Base-by-base conservation (phyloP, 2,113 vertebrate species). In the Rattus rattus region DNA sequence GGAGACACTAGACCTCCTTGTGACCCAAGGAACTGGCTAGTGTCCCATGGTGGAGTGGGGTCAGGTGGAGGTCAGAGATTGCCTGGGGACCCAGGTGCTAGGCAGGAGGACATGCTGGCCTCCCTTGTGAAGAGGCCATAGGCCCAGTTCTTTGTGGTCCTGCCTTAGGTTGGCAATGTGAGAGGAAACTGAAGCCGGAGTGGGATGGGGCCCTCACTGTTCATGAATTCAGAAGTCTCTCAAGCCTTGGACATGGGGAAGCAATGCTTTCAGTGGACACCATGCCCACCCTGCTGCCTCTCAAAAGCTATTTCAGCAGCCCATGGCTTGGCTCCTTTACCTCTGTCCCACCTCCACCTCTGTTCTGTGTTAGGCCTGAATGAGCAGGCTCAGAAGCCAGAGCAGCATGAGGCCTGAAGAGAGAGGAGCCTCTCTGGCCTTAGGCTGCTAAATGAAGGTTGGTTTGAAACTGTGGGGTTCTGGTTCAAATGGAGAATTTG, bases 251-350 rank as follows among this genome's bases (percentile, higher is more conserved):
- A 52, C 26, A 19, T 2, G 6, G 75, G 59, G 70, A 54, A 88
- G 33, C 61, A 63, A 47, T 24, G 6, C 70, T 43, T 84, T 26
- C 67, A 11, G 85, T 2, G 36, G 28, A 56, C 80, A 13, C 94
- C 77, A n/a, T 22, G 0, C 92, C 91, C 91, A n/a, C 75, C 80
- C 72, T 77, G 63, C 81, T 43, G 1, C 61, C 84, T 88, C 89
- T 88, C 59, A 56, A 65, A 17, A 92, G 89, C 96, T 91, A 85
- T 95, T 96, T 96, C 91, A 89, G 89, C 81, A 54, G 81, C 95
- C 90, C 39, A 72, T 52, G 91, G 24, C 54, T 65, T 0, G 19
- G 28, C 56, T 61, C 54, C 70, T 75, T 56, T 30, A 3, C 1
- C 59, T 52, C 65, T 5, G 22, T 33, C 16, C 85, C 4, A 24